Conservation (phyloP, 2,113 vertebrate genomes). For the Elephas maximus region DNA sequence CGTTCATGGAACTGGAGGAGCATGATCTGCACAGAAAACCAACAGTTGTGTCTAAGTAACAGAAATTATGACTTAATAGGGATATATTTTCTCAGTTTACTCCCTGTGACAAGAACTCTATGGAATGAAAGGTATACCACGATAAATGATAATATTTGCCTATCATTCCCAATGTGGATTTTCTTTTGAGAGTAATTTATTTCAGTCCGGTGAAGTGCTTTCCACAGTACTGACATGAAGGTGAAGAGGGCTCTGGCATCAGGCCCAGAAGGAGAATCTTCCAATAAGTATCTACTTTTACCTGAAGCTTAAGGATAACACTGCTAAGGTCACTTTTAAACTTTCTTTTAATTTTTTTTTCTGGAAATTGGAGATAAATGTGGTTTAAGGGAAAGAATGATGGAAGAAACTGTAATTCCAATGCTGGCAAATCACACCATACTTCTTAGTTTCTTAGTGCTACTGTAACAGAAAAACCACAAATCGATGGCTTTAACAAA, state of each 20-base stretch:
- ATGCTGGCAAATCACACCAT: background rate
- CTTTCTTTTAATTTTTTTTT: conserved; percentile 19
- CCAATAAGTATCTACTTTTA: background rate
- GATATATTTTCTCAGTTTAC: background rate
- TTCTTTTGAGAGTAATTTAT: background rate
- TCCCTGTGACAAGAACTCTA: background rate
- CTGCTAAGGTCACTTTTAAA: background rate
- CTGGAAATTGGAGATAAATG: conserved; percentile 1
- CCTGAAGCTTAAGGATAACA: background rate
- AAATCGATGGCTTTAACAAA: too few relatives aligned
- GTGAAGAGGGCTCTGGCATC: background rate
- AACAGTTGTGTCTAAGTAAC: background rate
- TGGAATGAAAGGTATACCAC: background rate
- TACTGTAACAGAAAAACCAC: too few relatives aligned
- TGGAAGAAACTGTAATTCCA: background rate
- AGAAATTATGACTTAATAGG: background rate
- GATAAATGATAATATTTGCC: background rate
- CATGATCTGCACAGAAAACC: background rate
- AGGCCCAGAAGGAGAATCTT: background rate
- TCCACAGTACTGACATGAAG: background rate
- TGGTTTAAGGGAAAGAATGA: background rate
- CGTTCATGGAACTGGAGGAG: background rate
- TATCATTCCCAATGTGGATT: background rate
- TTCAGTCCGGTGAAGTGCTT: background rate
- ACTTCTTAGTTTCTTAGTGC: too few relatives aligned